Percentiles rank a stretch among this genome's conserved stretches.
Evolutionary conservation across 2,888 invertebrate species (phyloP).

Genomic region (Andricus quercusramuli): DNA sequence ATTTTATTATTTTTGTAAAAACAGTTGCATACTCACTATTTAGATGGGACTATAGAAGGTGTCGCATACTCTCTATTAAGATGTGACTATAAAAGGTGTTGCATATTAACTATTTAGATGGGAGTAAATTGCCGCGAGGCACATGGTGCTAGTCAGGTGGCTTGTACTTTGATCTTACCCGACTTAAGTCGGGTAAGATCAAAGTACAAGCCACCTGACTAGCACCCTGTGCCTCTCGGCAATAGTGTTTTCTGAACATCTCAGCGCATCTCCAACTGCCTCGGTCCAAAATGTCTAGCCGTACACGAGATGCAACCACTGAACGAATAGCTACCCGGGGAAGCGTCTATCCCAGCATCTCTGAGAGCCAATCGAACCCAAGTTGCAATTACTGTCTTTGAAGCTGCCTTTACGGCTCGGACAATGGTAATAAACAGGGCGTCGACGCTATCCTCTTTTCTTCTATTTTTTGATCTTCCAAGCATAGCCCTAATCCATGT

Average conservation of each 20-base stretch:
- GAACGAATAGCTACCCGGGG: conserved; percentile 53
- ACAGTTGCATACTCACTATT: too few relatives aligned
- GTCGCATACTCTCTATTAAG: too few relatives aligned
- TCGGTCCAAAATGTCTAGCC: conserved; percentile 53
- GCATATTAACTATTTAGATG: too few relatives aligned
- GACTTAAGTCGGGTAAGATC: too few relatives aligned
- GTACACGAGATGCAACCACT: conserved; percentile 53
- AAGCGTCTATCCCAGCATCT: conserved; percentile 52
- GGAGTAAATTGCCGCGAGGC: too few relatives aligned
- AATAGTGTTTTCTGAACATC: conserved; percentile 55
- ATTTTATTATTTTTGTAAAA: too few relatives aligned
- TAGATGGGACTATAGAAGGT: too few relatives aligned
- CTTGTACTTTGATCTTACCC: too few relatives aligned
- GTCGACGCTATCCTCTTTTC: conserved; percentile 49
- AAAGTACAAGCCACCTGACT: too few relatives aligned
- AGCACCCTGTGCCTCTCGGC: not conserved
- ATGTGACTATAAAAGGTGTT: too few relatives aligned
- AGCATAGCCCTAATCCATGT: conserved; percentile 49
- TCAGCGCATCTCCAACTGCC: conserved; percentile 56
- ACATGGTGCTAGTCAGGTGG: too few relatives aligned
- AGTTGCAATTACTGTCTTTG: conserved; percentile 50
- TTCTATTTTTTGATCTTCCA: conserved; percentile 48
- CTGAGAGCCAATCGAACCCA: conserved; percentile 54
- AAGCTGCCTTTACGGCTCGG: conserved; percentile 43
- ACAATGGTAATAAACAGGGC: conserved; percentile 47